phyloP scores from a whole-genome alignment of 2,797 vertebrate species.

The Enteromius treurensis region DNA sequence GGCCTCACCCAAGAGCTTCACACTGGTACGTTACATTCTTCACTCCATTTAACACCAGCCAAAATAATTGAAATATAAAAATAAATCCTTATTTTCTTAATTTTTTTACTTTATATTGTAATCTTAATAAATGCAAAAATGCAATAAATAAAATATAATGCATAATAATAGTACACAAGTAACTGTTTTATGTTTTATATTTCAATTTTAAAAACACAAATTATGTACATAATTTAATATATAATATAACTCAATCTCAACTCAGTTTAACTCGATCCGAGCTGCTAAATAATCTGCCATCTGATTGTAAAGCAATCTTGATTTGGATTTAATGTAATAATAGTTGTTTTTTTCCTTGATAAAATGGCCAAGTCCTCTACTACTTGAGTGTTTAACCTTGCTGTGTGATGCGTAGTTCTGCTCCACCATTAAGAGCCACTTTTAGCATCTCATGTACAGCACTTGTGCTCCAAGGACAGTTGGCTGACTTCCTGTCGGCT shows the following conservation, averaged over 20 bases:
- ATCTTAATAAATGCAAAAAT: background rate
- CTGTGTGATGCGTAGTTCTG: background rate
- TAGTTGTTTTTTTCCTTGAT: background rate
- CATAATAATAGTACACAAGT: background rate
- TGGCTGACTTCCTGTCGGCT: constrained; percentile 27
- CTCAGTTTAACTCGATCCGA: no score
- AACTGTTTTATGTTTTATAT: background rate
- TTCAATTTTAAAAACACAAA: background rate
- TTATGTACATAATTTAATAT: background rate
- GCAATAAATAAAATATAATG: background rate
- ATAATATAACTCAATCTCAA: no score
- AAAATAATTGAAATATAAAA: background rate
- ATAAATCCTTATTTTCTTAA: no score
- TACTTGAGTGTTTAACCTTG: constrained; percentile 39
- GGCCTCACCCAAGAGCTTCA: constrained; percentile 98
- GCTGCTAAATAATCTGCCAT: no score
- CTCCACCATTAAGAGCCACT: constrained; percentile 32
- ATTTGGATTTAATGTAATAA: background rate
- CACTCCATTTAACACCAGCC: background rate
- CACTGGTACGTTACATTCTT: constrained; percentile 82
- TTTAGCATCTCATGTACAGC: constrained; percentile 27
- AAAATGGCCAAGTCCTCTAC: background rate
- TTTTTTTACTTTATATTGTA: background rate
- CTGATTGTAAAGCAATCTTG: background rate
- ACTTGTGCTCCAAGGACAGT: constrained; percentile 33